Evolutionary conservation across 2,113 vertebrate species (phyloP).

Genomic region (Chinchilla lanigera): DNA sequence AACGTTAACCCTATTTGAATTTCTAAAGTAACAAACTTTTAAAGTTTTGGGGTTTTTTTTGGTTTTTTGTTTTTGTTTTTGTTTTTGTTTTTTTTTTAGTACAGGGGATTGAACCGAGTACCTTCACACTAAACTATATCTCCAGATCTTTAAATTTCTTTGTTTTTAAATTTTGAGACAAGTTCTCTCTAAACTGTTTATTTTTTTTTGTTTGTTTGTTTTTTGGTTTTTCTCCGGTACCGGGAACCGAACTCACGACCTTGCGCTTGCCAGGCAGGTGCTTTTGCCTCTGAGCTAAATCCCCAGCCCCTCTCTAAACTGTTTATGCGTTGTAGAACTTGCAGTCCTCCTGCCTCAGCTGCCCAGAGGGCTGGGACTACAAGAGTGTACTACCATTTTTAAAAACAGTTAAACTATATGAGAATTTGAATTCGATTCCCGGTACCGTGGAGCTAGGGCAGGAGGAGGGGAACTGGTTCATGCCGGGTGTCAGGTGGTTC

Average conservation of each 20-base stretch:
- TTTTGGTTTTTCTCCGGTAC: too few species aligned
- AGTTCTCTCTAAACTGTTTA: not conserved
- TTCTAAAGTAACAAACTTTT: not conserved
- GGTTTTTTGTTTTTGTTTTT: too few species aligned
- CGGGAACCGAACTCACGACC: too few species aligned
- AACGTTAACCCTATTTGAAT: not conserved
- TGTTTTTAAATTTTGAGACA: not conserved
- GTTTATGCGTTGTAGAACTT: not conserved
- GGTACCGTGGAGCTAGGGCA: not conserved
- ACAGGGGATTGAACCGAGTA: not conserved
- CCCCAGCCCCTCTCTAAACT: not conserved
- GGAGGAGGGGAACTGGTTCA: rapidly evolving
- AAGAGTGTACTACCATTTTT: not conserved
- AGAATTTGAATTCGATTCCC: too few species aligned
- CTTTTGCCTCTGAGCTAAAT: too few species aligned
- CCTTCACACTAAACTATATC: not conserved
- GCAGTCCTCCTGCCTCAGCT: not conserved
- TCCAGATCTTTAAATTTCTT: too few species aligned
- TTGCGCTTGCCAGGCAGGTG: too few species aligned
- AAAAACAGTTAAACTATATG: not conserved
- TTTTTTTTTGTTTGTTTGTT: too few species aligned
- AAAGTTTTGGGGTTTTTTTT: too few species aligned
- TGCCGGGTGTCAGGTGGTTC: not conserved
- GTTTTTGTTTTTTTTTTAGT: not conserved
- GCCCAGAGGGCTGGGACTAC: not conserved